Percentiles rank a stretch among this genome's conserved stretches.
phyloP scores from a whole-genome alignment of 2,797 vertebrate species.

The Sternarchorhynchus goeldii region DNA sequence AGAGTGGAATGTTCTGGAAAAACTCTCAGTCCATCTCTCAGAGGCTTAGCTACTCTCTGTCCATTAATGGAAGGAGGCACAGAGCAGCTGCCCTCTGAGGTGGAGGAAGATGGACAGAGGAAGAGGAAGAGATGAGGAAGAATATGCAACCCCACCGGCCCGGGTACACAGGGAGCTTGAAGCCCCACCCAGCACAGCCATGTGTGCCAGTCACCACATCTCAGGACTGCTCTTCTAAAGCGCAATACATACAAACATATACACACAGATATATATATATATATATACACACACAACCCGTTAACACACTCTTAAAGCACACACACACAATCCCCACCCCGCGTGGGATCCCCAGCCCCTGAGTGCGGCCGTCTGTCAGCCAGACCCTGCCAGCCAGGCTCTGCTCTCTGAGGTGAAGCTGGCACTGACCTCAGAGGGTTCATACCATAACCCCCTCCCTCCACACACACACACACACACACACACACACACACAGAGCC shows the following conservation, averaged over 20 bases:
- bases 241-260: constrained; percentile 58
- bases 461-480: constrained; percentile 10
- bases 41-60: constrained; percentile 75
- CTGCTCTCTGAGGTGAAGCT: constrained; percentile 42
- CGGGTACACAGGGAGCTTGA: constrained; percentile 63
- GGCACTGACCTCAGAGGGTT: constrained; percentile 48
- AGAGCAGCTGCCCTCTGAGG: constrained; percentile 66
- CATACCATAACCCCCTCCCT: too few relatives aligned
- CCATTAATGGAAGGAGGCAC: constrained; percentile 63
- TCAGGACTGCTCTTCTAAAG: constrained; percentile 80
- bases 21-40: constrained; percentile 73
- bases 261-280: not conserved
- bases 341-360: constrained; percentile 46
- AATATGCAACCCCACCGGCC: constrained; percentile 44
- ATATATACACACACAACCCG: not conserved
- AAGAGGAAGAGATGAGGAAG: constrained; percentile 58
- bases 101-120: constrained; percentile 62
- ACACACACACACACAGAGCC: constrained; percentile 26
- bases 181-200: constrained; percentile 61
- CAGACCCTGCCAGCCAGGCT: constrained; percentile 38
- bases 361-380: constrained; percentile 44
- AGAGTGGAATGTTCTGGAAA: constrained; percentile 60
- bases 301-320: constrained; percentile 1
- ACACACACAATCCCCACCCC: constrained; percentile 26
- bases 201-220: constrained; percentile 67